These are phyloP conservation scores for Columba janthina DNA, from an alignment of 2,113 vertebrate species.

Conservation along the genomic window DNA sequence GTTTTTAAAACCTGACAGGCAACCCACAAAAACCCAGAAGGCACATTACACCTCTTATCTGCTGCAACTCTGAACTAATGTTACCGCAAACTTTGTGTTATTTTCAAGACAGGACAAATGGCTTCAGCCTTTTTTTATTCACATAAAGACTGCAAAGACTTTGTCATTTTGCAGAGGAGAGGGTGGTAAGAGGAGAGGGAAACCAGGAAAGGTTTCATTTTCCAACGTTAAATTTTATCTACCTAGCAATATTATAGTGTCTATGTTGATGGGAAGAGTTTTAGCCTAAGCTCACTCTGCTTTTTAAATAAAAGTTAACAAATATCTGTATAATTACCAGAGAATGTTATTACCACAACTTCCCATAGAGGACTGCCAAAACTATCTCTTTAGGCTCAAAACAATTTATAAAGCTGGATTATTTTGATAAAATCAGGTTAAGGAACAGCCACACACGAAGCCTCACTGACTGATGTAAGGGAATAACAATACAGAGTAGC, in stretches of 20 bases:
- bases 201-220: not conserved
- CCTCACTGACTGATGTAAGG: not conserved
- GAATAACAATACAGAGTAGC: not conserved
- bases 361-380: not conserved
- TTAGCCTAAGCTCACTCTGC: not conserved
- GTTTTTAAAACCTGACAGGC: not conserved
- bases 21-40: not conserved
- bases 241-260: not conserved
- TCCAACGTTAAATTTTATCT: not conserved
- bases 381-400: not conserved
- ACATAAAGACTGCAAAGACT: not conserved
- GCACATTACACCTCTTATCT: not conserved
- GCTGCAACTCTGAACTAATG: not conserved
- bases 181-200: not conserved
- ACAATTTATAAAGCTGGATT: not conserved
- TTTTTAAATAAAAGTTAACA: not conserved
- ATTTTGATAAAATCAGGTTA: not conserved
- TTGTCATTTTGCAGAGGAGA: not conserved
- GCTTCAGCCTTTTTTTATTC: not conserved
- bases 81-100: not conserved
- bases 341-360: not conserved
- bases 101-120: not conserved
- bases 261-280: rapidly evolving
- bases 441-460: not conserved
- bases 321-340: not conserved